These are phyloP conservation scores for Chaetodon auriga DNA, from an alignment of 2,113 vertebrate genomes.

Conservation along the genomic window DNA sequence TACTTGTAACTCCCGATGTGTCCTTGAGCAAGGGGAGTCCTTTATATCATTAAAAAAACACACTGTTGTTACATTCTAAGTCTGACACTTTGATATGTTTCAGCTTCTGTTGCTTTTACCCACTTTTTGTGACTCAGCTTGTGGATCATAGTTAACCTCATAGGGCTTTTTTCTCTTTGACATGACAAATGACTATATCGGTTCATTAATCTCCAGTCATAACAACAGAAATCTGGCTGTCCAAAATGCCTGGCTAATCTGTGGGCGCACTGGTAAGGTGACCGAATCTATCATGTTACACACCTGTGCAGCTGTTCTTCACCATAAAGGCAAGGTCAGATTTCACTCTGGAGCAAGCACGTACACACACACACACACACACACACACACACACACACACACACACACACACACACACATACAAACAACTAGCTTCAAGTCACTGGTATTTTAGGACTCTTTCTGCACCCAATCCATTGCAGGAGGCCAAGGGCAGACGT, in stretches of 20 bases:
- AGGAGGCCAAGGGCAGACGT: background rate
- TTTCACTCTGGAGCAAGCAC: slow-evolving; percentile 27
- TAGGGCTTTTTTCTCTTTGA: background rate
- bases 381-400: background rate
- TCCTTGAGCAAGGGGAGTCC: slow-evolving; percentile 5
- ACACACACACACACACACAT: slow-evolving; percentile 1
- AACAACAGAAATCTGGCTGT: slow-evolving; percentile 43
- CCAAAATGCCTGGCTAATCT: slow-evolving; percentile 44
- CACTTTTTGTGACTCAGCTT: slow-evolving; percentile 19
- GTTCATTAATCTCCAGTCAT: slow-evolving; percentile 63
- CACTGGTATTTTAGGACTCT: slow-evolving; percentile 3
- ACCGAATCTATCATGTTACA: slow-evolving; percentile 68
- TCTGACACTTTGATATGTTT: slow-evolving; percentile 41
- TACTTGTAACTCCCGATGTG: background rate
- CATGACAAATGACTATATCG: slow-evolving; percentile 52
- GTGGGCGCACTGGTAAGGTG: slow-evolving; percentile 40
- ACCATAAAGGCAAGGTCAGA: slow-evolving; percentile 55
- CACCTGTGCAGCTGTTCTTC: slow-evolving; percentile 70
- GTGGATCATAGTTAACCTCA: slow-evolving; percentile 23
- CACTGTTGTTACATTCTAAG: too few species aligned
- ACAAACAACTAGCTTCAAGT: too few species aligned
- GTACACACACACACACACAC: slow-evolving; percentile 1
- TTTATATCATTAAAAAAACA: background rate
- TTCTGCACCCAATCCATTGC: background rate
- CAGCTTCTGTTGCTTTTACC: slow-evolving; percentile 15